These are phyloP conservation scores for Spodoptera exigua DNA, from an alignment of 2,888 invertebrate species.

Conservation along the genomic window DNA sequence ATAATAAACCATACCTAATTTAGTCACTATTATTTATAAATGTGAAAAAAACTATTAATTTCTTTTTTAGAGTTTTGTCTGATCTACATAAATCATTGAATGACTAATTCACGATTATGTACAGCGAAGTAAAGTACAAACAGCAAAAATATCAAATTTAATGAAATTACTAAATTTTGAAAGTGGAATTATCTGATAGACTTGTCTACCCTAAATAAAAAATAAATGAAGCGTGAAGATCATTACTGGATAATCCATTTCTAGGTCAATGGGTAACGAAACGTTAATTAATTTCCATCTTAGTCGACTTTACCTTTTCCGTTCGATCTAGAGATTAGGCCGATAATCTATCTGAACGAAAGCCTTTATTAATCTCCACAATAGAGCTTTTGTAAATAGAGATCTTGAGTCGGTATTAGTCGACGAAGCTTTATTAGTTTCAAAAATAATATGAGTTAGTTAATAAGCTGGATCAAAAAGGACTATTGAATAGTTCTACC, in stretches of 20 bases:
- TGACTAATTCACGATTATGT: background rate
- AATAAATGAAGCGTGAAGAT: slow-evolving; percentile 18
- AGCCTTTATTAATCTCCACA: slow-evolving; percentile 45
- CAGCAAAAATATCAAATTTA: background rate
- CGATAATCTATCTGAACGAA: slow-evolving; percentile 45
- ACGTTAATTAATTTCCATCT: slow-evolving; percentile 58
- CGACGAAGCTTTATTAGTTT: background rate
- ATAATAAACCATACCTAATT: too few species aligned
- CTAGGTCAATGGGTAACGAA: slow-evolving; percentile 50
- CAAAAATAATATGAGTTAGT: too few species aligned
- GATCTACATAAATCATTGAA: too few species aligned
- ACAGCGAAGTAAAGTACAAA: background rate
- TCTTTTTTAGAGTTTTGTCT: too few species aligned
- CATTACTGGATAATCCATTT: slow-evolving; percentile 37
- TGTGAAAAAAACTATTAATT: too few species aligned
- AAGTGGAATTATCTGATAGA: background rate
- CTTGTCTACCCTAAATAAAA: background rate
- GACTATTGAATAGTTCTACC: too few species aligned
- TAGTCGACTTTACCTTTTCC: slow-evolving; percentile 36
- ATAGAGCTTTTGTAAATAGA: slow-evolving; percentile 34
- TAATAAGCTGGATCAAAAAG: too few species aligned
- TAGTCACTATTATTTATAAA: too few species aligned
- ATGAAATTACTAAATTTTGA: background rate
- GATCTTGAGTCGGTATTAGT: slow-evolving; percentile 33
- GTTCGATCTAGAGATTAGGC: slow-evolving; percentile 37